Conservation (phyloP, 2,888 invertebrate genomes). For the Callimorpha dominula region DNA sequence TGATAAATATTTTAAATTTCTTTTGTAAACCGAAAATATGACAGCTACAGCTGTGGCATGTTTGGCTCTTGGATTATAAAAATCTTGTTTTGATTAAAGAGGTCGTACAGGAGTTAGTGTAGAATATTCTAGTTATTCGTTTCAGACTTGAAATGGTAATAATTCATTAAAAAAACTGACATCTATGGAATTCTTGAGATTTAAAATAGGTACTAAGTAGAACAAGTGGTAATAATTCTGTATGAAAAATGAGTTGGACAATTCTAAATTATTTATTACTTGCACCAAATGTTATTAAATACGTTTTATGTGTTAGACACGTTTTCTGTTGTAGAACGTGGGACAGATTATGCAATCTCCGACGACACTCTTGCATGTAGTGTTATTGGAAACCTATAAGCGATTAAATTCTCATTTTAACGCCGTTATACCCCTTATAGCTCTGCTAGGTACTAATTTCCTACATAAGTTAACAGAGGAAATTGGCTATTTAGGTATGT, state of each 20-base stretch:
- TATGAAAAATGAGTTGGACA: not conserved
- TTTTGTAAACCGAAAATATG: not conserved
- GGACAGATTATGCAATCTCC: conserved; percentile 12
- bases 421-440: conserved; percentile 20
- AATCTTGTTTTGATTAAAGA: no score
- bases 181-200: not conserved
- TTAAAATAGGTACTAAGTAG: no score
- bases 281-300: not conserved
- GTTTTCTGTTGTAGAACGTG: not conserved
- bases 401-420: conserved; percentile 31
- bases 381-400: conserved; percentile 24
- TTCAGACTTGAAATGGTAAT: not conserved
- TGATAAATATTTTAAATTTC: not conserved
- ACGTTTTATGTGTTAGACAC: no score
- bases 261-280: not conserved
- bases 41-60: no score
- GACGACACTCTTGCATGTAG: conserved; percentile 7
- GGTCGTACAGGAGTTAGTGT: no score
- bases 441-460: conserved; percentile 18
- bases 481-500: not conserved
- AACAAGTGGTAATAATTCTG: not conserved
- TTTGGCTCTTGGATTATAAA: no score
- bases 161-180: not conserved
- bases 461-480: not conserved
- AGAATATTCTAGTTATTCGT: not conserved